phyloP scores from a whole-genome alignment of 35 echinoderm and acorn worm species.

The Heliocidaris tuberculata region DNA sequence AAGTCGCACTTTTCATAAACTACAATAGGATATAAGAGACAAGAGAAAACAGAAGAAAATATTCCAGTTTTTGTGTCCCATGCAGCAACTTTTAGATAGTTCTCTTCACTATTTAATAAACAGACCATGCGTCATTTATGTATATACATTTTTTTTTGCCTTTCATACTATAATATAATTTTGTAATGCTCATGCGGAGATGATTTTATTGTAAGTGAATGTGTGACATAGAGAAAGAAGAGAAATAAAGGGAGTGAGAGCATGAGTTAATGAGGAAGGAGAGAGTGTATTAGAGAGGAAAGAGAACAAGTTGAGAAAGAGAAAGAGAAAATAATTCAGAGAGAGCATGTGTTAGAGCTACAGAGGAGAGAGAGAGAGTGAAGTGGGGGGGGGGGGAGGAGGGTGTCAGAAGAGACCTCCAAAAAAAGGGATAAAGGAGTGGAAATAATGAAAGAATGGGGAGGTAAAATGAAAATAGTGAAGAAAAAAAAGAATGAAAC shows the following conservation, averaged over 20 bases:
- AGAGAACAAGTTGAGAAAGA: too few relatives aligned
- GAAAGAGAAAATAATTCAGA: too few relatives aligned
- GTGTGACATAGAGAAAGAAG: not conserved
- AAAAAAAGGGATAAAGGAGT: too few relatives aligned
- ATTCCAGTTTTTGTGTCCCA: not conserved
- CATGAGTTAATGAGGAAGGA: not conserved
- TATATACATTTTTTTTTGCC: not conserved
- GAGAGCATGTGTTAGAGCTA: too few relatives aligned
- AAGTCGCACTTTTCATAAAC: too few relatives aligned
- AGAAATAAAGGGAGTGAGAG: not conserved
- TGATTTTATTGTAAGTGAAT: not conserved
- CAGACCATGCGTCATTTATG: constrained; percentile 16
- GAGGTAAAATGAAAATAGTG: too few relatives aligned
- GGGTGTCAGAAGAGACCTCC: too few relatives aligned
- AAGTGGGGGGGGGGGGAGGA: too few relatives aligned
- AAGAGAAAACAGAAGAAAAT: not conserved
- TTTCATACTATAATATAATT: not conserved
- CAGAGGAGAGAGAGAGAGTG: too few relatives aligned
- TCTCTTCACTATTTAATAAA: constrained; percentile 12
- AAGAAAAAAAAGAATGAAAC: too few relatives aligned
- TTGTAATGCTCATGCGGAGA: not conserved
- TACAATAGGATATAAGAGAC: not conserved
- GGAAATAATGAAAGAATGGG: too few relatives aligned
- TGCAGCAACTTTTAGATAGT: not conserved
- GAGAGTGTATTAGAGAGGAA: too few relatives aligned